phyloP scores from a whole-genome alignment of 2,113 vertebrate genomes.

The Barnardius zonarius region DNA sequence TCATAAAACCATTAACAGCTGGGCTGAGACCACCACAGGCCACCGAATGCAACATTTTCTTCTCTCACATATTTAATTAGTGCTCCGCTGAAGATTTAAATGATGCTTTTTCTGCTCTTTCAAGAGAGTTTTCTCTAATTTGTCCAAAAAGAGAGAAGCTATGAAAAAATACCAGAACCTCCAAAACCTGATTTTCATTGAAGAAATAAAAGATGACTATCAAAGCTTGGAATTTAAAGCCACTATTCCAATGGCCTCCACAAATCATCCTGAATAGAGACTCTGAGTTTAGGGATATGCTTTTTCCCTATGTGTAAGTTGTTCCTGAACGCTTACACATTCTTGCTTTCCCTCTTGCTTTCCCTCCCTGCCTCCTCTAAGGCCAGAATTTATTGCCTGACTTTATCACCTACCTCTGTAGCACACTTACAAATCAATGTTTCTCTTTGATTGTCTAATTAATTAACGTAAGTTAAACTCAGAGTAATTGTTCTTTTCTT shows the following conservation, averaged over 20 bases:
- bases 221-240: not conserved
- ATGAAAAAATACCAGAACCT: not conserved
- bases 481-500: not conserved
- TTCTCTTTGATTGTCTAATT: constrained; percentile 2
- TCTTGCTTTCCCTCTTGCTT: not conserved
- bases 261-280: not conserved
- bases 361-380: not conserved
- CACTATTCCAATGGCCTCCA: not conserved
- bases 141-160: not conserved
- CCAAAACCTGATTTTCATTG: not conserved
- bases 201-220: not conserved
- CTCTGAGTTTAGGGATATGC: not conserved
- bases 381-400: not conserved
- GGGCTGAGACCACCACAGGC: not conserved
- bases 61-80: not conserved
- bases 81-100: not conserved
- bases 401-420: not conserved
- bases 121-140: not conserved
- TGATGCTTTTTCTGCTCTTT: not conserved
- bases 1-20: not conserved
- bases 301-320: not conserved
- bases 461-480: constrained; percentile 10
- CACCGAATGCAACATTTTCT: not conserved
- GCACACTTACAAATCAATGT: not conserved
- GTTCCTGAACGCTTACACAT: not conserved